Conservation (phyloP, 2,888 invertebrate genomes). For the Aethes cnicana region DNA sequence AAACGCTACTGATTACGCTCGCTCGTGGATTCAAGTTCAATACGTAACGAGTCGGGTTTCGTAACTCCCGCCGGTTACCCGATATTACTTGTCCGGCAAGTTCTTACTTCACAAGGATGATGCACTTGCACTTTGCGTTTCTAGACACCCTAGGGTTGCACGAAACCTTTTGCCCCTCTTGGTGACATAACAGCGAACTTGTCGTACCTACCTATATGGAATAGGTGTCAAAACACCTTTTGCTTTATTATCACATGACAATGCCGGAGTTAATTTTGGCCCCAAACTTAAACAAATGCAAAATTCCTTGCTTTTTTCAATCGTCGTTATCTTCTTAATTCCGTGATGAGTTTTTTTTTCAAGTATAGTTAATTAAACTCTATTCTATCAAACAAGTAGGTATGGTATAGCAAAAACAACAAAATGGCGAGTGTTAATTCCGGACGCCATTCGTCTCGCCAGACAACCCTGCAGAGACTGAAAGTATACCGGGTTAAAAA, state of each 20-base stretch:
- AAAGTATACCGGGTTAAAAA: constrained; percentile 39
- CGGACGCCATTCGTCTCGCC: too few relatives aligned
- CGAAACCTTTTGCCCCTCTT: background rate
- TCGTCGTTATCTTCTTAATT: too few relatives aligned
- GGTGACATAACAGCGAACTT: background rate
- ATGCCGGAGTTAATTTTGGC: too few relatives aligned
- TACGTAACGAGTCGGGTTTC: constrained; percentile 65
- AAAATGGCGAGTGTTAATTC: too few relatives aligned
- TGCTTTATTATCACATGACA: too few relatives aligned
- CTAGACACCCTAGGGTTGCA: constrained; percentile 33
- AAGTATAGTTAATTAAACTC: too few relatives aligned
- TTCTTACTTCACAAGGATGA: constrained; percentile 60
- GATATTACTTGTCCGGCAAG: constrained; percentile 56
- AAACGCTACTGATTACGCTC: background rate
- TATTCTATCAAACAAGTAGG: too few relatives aligned
- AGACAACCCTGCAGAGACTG: constrained; percentile 37
- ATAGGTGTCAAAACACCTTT: too few relatives aligned
- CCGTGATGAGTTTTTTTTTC: too few relatives aligned
- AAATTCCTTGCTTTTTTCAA: too few relatives aligned
- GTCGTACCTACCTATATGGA: background rate
- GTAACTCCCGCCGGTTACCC: constrained; percentile 55
- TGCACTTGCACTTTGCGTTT: constrained; percentile 44
- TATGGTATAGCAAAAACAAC: too few relatives aligned
- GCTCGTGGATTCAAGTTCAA: constrained; percentile 53
- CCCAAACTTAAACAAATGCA: too few relatives aligned